These are phyloP conservation scores for Aurelia aurita complex sp. Pacific DNA, from an alignment of 30 jellyfish, hydroid and myxozoan genomes.

Conservation along the genomic window DNA sequence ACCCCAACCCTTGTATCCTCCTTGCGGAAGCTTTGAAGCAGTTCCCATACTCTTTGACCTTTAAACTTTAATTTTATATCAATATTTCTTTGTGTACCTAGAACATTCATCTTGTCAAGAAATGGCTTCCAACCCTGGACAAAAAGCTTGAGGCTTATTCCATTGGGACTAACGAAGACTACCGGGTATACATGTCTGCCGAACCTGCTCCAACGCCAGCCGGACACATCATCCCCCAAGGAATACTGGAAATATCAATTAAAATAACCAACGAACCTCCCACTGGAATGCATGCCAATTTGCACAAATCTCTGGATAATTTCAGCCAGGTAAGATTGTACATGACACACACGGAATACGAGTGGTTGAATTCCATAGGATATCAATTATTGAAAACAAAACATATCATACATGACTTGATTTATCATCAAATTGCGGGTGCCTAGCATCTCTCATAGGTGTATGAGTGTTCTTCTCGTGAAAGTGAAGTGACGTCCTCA, in stretches of 20 bases:
- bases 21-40: no score
- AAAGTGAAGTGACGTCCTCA: no score
- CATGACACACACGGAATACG: no score
- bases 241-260: conserved; percentile 94
- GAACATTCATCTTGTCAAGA: conserved; percentile 97
- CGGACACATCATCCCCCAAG: conserved; percentile 97
- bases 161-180: conserved; percentile 77
- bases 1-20: no score
- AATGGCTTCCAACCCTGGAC: conserved; percentile 97
- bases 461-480: no score
- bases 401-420: no score
- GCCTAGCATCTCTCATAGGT: no score
- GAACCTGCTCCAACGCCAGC: conserved; percentile 99
- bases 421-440: no score
- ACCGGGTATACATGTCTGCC: conserved; percentile 98
- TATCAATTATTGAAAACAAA: no score
- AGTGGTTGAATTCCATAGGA: no score
- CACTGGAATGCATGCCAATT: conserved; percentile 99
- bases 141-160: conserved; percentile 93
- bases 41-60: no score
- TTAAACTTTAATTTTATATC: background rate
- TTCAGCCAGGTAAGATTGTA: conserved; percentile 82
- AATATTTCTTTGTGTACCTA: conserved; percentile 21
- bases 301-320: conserved; percentile 97
- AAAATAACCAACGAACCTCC: conserved; percentile 99